These are phyloP conservation scores for Apostichopus parvimensis DNA, from an alignment of 35 echinoderm and acorn worm genomes.

Conservation along the genomic window DNA sequence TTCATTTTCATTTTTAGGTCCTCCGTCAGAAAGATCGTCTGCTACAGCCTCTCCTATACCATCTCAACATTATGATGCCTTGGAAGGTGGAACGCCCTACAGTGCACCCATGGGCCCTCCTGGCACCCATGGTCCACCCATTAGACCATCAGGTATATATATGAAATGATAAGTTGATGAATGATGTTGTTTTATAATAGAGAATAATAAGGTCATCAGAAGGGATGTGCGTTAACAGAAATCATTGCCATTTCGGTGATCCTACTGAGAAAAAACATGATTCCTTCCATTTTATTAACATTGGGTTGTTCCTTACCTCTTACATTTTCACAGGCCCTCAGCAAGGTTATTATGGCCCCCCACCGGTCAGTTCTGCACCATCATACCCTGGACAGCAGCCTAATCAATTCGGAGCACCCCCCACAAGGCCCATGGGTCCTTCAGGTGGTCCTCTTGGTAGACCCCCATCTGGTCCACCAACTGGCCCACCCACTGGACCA, in stretches of 20 bases:
- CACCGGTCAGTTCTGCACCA: slow-evolving; percentile 19
- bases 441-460: slow-evolving; percentile 29
- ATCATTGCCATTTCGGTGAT: no score
- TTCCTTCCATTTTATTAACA: no score
- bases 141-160: background rate
- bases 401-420: slow-evolving; percentile 33
- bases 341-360: slow-evolving; percentile 29
- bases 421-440: slow-evolving; percentile 46
- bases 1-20: slow-evolving; percentile 48
- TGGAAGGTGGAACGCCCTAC: slow-evolving; percentile 93
- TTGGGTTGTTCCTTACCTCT: no score
- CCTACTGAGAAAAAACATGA: no score
- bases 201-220: no score
- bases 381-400: slow-evolving; percentile 12
- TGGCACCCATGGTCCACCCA: background rate
- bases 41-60: slow-evolving; percentile 90
- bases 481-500: slow-evolving; percentile 33
- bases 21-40: slow-evolving; percentile 89
- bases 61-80: slow-evolving; percentile 69
- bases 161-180: no score
- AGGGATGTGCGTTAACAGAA: no score
- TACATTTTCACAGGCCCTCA: background rate
- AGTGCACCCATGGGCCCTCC: background rate
- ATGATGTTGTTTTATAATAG: no score
- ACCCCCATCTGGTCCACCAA: slow-evolving; percentile 47